Evolutionary conservation across 2,888 invertebrate genomes (phyloP), one percentile per base, ranked within the genome.

Genomic region (Thumatha senex): DNA sequence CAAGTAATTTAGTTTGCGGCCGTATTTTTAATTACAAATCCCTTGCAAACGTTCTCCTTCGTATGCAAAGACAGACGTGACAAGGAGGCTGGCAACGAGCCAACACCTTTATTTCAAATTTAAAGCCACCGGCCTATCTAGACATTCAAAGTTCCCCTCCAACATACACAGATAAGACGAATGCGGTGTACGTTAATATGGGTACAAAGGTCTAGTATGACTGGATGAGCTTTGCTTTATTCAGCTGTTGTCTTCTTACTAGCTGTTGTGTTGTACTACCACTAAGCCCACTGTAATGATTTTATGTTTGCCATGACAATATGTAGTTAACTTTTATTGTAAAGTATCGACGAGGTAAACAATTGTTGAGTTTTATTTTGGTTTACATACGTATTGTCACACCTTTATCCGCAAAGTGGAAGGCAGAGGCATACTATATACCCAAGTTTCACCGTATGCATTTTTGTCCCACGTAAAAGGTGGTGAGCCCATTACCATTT

Each of bases 231-330:
- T 63, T 56, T 68, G 69, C 74, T 75, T 73, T 78, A 77, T 80
- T 61, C 75, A n/a, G n/a, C 61, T 72, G 75, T 77, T 80, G 82
- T 82, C 76, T 79, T 78, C 72, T 76, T 78, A 78, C 82, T 76
- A 78, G 68, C 73, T 24, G 18, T 24, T 24, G 18, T 24, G 3
- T 24, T 24, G 78, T 70, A 64, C 67, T 69, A 69, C 65, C 63
- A 70, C 68, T 61, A 58, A 64, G 68, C 51, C 61, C 60, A 49
- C 66, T 74, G 72, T 70, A 49, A 54, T 66, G 51, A 14, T 14
- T 36, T 14, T 30, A 29, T 45, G 12, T 18, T 5, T 8, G 33
- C 30, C 14, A 9, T 7, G 13, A 34, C 7, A 43, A 34, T 34
- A 1, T 34, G 7, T 33, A 29, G 12, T 38, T 11, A 15, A 31